phyloP scores from a whole-genome alignment of 2,888 invertebrate species.

The Neelides folsomi region DNA sequence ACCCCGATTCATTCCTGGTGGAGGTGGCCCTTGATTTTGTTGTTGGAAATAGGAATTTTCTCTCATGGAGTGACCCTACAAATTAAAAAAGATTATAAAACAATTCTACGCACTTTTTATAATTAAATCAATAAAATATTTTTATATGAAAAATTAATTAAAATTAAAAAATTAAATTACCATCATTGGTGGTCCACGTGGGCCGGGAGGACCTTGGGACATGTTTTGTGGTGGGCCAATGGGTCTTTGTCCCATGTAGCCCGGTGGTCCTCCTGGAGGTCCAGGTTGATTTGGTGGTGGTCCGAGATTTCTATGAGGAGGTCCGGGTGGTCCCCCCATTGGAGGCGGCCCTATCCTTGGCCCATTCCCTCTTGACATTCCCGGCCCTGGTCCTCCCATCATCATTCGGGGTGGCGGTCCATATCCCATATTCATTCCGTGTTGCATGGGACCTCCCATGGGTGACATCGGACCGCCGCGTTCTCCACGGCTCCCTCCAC shows the following conservation, averaged over 20 bases:
- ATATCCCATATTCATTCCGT: slow-evolving; percentile 39
- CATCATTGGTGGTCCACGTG: slow-evolving; percentile 10
- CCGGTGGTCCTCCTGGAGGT: slow-evolving; percentile 38
- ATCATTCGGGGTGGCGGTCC: slow-evolving; percentile 35
- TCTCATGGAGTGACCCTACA: too few relatives aligned
- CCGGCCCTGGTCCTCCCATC: slow-evolving; percentile 4
- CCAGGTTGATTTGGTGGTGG: slow-evolving; percentile 39
- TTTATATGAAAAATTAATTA: too few relatives aligned
- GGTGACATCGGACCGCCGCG: slow-evolving; percentile 18
- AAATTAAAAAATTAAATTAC: slow-evolving; percentile 9
- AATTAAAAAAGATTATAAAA: background rate
- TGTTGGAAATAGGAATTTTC: too few relatives aligned
- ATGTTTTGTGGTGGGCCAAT: slow-evolving; percentile 27
- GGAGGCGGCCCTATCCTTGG: slow-evolving; percentile 24
- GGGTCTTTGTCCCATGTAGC: slow-evolving; percentile 27
- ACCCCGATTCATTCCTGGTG: too few relatives aligned
- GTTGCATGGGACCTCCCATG: slow-evolving; percentile 25
- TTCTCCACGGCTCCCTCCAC: slow-evolving; percentile 8
- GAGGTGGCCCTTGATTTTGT: too few relatives aligned
- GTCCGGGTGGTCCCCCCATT: slow-evolving; percentile 33
- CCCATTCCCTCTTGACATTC: slow-evolving; percentile 9
- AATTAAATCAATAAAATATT: too few relatives aligned
- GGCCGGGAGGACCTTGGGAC: slow-evolving; percentile 24
- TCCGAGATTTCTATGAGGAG: slow-evolving; percentile 43
- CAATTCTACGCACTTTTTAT: too few relatives aligned